A percentile compares a stretch with the other conserved stretches of the same genome.
phyloP scores from a whole-genome alignment of 37 sponge, comb jelly and placozoan genomes.

The Tethya wilhelma region DNA sequence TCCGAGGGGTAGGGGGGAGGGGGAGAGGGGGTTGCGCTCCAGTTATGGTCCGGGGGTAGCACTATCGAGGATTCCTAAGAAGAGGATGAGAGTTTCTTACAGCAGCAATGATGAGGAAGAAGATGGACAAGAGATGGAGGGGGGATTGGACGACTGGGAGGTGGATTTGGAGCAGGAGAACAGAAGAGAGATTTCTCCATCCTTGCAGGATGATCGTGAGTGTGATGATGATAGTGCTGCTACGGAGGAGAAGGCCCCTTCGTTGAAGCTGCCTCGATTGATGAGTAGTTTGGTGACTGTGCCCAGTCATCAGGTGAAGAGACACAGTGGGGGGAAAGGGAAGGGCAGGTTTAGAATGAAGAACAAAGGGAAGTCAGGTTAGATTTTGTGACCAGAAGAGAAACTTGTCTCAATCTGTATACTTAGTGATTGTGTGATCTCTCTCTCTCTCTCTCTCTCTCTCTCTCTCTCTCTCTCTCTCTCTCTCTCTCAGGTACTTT shows the following conservation, averaged over 20 bases:
- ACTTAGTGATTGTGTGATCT: too few relatives aligned
- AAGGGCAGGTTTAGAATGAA: background rate
- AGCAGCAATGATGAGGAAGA: background rate
- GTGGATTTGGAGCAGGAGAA: too few relatives aligned
- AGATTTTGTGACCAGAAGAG: too few relatives aligned
- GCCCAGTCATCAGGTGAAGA: background rate
- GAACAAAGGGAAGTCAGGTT: too few relatives aligned
- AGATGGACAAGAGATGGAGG: background rate
- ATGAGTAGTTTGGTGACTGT: background rate
- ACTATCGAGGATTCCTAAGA: background rate
- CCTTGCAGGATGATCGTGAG: background rate
- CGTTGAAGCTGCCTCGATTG: background rate
- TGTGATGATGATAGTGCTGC: background rate
- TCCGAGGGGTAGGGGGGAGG: background rate
- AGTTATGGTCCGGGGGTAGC: too few relatives aligned
- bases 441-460: conserved; percentile 35
- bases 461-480: conserved; percentile 34
- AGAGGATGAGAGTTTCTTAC: background rate
- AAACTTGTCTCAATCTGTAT: too few relatives aligned
- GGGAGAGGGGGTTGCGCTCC: background rate
- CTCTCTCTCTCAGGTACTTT: background rate
- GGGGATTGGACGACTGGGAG: background rate
- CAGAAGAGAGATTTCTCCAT: background rate
- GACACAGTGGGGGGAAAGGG: conserved; percentile 32
- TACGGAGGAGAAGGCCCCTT: background rate